These are phyloP conservation scores for Noctua pronuba DNA, from an alignment of 2,888 invertebrate genomes.

Conservation along the genomic window DNA sequence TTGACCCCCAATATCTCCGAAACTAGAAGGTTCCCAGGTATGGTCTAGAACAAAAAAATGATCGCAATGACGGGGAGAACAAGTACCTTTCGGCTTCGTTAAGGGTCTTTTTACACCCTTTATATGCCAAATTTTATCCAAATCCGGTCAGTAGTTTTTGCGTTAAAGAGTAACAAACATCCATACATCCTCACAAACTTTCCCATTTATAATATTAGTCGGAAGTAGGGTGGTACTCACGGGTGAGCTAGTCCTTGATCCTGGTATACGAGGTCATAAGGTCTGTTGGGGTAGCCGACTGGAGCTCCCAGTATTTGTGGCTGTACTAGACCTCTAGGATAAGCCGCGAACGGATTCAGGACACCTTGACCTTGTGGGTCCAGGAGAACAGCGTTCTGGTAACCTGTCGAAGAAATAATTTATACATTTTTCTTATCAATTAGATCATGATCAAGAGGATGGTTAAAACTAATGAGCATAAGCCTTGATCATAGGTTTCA, in stretches of 20 bases:
- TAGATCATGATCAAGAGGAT: not conserved
- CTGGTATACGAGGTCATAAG: slow-evolving; percentile 79
- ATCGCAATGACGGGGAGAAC: too few relatives aligned
- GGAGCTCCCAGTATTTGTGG: slow-evolving; percentile 74
- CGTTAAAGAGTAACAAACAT: too few relatives aligned
- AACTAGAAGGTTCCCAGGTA: too few relatives aligned
- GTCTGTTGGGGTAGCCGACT: slow-evolving; percentile 71
- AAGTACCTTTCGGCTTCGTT: too few relatives aligned
- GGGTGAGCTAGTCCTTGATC: slow-evolving; percentile 75
- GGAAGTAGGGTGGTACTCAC: slow-evolving; percentile 69
- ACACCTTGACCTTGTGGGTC: slow-evolving; percentile 79
- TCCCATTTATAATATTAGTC: too few relatives aligned
- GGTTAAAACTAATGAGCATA: not conserved
- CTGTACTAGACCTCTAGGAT: slow-evolving; percentile 68
- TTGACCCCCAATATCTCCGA: too few relatives aligned
- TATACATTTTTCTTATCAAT: not conserved
- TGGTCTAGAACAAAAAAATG: too few relatives aligned
- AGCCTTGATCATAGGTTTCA: not conserved
- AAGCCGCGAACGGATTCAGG: slow-evolving; percentile 73
- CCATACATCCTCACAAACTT: too few relatives aligned
- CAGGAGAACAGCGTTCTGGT: slow-evolving; percentile 81
- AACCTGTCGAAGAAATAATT: slow-evolving; percentile 70
- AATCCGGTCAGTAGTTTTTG: too few relatives aligned
- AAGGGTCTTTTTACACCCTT: too few relatives aligned
- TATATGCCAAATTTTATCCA: too few relatives aligned